Percentiles rank a stretch among this genome's conserved stretches.
These are phyloP conservation scores for Eretmochelys imbricata DNA, from an alignment of 2,113 vertebrate genomes.

Conservation along the genomic window DNA sequence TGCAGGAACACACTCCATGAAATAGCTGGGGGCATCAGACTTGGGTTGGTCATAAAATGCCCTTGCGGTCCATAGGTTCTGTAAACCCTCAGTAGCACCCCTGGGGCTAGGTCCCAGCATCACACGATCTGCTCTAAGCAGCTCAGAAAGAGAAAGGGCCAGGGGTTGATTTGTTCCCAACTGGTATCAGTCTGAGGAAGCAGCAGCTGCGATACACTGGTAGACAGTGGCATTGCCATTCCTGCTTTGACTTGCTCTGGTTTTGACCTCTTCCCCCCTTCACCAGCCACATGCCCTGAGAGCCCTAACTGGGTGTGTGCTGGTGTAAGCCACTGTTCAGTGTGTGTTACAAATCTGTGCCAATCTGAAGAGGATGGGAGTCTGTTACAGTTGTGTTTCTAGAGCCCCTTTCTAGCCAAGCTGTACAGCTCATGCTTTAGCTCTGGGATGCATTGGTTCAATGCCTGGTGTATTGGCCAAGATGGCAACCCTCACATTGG, in stretches of 20 bases:
- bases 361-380: rapidly evolving
- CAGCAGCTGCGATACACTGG: background rate
- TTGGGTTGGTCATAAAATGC: background rate
- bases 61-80: background rate
- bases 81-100: background rate
- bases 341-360: no score
- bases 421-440: background rate
- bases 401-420: background rate
- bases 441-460: background rate
- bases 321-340: no score
- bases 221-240: no score
- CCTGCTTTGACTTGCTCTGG: background rate
- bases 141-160: background rate
- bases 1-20: background rate
- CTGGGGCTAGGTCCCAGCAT: background rate
- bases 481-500: background rate
- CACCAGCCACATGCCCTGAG: rapidly evolving
- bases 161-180: background rate
- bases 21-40: background rate
- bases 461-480: no score
- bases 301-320: background rate
- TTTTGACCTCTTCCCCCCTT: background rate
- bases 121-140: background rate
- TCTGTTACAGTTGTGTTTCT: background rate
- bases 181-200: background rate